These are phyloP conservation scores for Drosophila subpulchrella DNA, from an alignment of 1,140 invertebrate genomes.

Conservation along the genomic window DNA sequence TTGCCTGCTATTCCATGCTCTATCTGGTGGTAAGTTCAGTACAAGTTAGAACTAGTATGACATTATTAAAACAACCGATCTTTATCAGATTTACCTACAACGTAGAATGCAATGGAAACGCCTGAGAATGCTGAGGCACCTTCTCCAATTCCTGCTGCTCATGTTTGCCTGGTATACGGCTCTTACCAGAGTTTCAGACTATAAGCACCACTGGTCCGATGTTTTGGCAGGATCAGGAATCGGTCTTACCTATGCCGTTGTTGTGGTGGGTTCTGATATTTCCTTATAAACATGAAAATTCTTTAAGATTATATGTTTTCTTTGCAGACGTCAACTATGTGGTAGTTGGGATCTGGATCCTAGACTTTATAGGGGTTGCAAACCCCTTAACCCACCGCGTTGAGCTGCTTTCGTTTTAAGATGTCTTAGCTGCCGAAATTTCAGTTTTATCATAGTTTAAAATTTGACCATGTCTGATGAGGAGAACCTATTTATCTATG, in stretches of 20 bases:
- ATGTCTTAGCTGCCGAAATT: constrained; percentile 32
- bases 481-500: constrained; percentile 36
- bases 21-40: constrained; percentile 89
- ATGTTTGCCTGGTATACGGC: constrained; percentile 92
- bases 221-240: constrained; percentile 87
- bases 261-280: constrained; percentile 85
- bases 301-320: neutral
- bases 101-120: constrained; percentile 89
- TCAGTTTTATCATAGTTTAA: constrained; percentile 47
- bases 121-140: constrained; percentile 90
- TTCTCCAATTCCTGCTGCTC: constrained; percentile 90
- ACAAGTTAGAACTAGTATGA: neutral
- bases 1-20: constrained; percentile 92
- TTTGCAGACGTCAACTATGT: constrained; percentile 60
- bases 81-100: constrained; percentile 93
- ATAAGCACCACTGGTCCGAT: constrained; percentile 96
- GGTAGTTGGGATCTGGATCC: constrained; percentile 24
- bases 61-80: neutral
- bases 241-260: constrained; percentile 85
- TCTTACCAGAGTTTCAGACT: constrained; percentile 95
- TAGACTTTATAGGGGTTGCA: constrained; percentile 27
- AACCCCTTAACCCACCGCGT: constrained; percentile 29
- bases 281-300: too few relatives aligned
- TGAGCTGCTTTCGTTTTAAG: constrained; percentile 46
- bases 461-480: constrained; percentile 24